These are phyloP conservation scores for Sycophila texana DNA, from an alignment of 2,888 invertebrate genomes.

Conservation along the genomic window DNA sequence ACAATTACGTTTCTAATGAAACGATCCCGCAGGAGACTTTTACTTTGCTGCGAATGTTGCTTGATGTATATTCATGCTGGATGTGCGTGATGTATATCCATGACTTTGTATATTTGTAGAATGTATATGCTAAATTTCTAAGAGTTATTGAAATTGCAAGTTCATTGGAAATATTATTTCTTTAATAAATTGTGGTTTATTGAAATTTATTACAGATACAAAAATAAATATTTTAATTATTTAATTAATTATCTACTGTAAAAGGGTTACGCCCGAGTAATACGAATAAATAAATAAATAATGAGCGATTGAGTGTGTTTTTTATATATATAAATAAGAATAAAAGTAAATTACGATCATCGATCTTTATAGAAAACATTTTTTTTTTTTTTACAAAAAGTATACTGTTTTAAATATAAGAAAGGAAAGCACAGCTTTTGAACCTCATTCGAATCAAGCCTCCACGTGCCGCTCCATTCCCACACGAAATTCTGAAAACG, in stretches of 20 bases:
- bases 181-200: too few species aligned
- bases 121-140: neutral
- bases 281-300: too few species aligned
- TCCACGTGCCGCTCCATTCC: too few species aligned
- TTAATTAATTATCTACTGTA: too few species aligned
- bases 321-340: neutral
- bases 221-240: too few species aligned
- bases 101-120: neutral
- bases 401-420: too few species aligned
- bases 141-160: neutral
- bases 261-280: too few species aligned
- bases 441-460: neutral
- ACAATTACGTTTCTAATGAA: neutral
- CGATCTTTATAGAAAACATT: too few species aligned
- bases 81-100: neutral
- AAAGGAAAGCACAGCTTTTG: neutral
- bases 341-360: too few species aligned
- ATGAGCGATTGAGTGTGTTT: neutral
- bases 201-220: too few species aligned
- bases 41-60: neutral
- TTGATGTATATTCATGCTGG: conserved; percentile 1
- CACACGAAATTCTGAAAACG: conserved; percentile 4
- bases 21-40: neutral
- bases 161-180: neutral
- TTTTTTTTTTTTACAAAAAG: too few species aligned